Conservation (phyloP, 2,797 vertebrate species). For the Antrozous pallidus region DNA sequence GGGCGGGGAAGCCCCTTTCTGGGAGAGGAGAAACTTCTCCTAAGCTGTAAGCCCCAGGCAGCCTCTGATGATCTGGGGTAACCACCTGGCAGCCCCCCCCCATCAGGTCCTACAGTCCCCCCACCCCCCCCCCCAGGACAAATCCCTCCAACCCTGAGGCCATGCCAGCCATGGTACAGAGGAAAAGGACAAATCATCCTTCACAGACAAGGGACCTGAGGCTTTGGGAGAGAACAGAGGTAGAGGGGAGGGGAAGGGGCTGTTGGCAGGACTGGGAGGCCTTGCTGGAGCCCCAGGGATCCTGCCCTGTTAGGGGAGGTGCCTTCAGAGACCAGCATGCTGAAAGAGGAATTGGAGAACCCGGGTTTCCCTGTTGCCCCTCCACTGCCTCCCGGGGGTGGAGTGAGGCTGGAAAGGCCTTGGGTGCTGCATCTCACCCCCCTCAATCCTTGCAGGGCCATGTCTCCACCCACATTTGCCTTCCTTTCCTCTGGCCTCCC, state of each 20-base stretch:
- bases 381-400: neutral
- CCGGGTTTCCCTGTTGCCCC: neutral
- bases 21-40: neutral
- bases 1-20: neutral
- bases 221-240: neutral
- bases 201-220: slow-evolving; percentile 37
- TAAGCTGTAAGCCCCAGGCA: neutral
- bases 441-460: neutral
- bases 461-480: neutral
- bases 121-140: neutral
- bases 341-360: neutral
- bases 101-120: neutral
- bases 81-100: neutral
- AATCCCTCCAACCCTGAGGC: neutral
- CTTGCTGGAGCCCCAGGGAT: neutral
- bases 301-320: neutral
- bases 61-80: neutral
- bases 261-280: neutral
- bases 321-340: neutral
- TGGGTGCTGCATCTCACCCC: neutral
- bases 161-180: neutral
- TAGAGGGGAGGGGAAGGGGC: neutral
- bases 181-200: neutral
- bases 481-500: neutral
- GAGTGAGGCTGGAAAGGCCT: neutral